Evolutionary conservation across 1,140 invertebrate species (phyloP).

Genomic region (Callitettix versicolor): DNA sequence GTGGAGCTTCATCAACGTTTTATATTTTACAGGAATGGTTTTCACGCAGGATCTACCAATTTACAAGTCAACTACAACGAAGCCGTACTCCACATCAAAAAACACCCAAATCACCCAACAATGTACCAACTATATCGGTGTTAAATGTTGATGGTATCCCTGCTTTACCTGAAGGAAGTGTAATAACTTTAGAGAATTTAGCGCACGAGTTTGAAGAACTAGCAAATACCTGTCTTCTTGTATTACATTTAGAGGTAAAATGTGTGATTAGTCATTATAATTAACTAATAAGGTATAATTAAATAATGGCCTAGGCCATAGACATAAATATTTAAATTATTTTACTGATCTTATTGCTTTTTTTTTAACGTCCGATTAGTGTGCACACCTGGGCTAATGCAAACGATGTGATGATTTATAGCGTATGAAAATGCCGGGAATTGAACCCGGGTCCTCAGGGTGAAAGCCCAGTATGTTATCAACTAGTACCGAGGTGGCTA

Average conservation of each 20-base stretch:
- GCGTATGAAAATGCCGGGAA: too few relatives aligned
- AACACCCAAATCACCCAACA: not conserved
- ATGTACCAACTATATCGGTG: conserved; percentile 6
- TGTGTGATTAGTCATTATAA: conserved; percentile 2
- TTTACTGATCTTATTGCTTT: too few relatives aligned
- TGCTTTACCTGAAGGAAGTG: conserved; percentile 8
- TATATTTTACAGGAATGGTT: conserved; percentile 63
- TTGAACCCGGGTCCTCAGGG: too few relatives aligned
- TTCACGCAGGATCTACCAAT: conserved; percentile 41
- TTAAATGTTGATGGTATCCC: conserved; percentile 8
- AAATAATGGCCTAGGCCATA: too few relatives aligned
- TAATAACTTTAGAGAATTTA: conserved; percentile 34
- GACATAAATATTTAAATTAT: too few relatives aligned
- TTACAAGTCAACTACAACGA: conserved; percentile 27
- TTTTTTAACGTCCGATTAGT: too few relatives aligned
- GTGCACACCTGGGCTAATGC: too few relatives aligned
- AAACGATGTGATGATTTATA: too few relatives aligned
- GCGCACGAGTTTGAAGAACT: conserved; percentile 78
- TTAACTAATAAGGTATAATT: too few relatives aligned
- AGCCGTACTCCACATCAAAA: not conserved
- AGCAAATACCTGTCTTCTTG: conserved; percentile 78
- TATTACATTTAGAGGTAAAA: conserved; percentile 79
- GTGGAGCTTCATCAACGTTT: too few relatives aligned
- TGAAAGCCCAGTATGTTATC: too few relatives aligned
- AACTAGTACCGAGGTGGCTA: too few relatives aligned